Base-by-base conservation (phyloP, 2,113 vertebrate species). In the Copsychus sechellarum region DNA sequence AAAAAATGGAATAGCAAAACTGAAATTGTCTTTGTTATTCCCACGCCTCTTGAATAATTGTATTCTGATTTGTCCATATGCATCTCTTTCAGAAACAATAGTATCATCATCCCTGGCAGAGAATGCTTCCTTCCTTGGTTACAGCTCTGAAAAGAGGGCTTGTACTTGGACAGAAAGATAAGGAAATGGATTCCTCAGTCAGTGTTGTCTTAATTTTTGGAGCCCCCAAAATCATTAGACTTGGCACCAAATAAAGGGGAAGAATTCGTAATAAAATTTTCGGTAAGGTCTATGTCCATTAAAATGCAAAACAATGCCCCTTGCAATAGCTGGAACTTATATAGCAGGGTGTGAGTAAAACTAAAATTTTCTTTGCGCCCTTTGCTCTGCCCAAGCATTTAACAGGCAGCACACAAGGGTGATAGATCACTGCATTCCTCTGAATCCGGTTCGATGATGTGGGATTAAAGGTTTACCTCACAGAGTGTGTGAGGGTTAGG, bases 391-490 rank as follows among this genome's bases (percentile, higher is more conserved):
- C 58, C 19, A 22, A 47, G 69, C 20, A 58, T 74, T 53, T 81
- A 69, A 48, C 17, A 70, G 69, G 47, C 40, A 84, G 50, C 81
- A 40, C 40, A 38, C 33, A 43, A 1, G 6, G 17, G 22, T 61
- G 36, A 26, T 5, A n/a, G 47, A 50, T 58, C 21, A 57, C 36
- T 85, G 19, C 31, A 4, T 71, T 79, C 61, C 33, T 71, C 71
- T 76, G 42, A 81, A 29, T 45, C 36, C 0, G 0, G 11, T 66
- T 88, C 14, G 54, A 0, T 23, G 38, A 40, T 25, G 62, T 34
- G n/a, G 33, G 23, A 78, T 85, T 81, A 78, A 92, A 90, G n/a
- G 24, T 78, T 90, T 66, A 9, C 45, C 45, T 85, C 50, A 56
- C 50, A 53, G 42, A 36, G 20, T 34, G 20, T 40, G 38, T 54